A percentile compares a stretch with the other conserved stretches of the same genome.
Conservation (phyloP, 2,888 invertebrate species). For the Minunthozetes semirufus region DNA sequence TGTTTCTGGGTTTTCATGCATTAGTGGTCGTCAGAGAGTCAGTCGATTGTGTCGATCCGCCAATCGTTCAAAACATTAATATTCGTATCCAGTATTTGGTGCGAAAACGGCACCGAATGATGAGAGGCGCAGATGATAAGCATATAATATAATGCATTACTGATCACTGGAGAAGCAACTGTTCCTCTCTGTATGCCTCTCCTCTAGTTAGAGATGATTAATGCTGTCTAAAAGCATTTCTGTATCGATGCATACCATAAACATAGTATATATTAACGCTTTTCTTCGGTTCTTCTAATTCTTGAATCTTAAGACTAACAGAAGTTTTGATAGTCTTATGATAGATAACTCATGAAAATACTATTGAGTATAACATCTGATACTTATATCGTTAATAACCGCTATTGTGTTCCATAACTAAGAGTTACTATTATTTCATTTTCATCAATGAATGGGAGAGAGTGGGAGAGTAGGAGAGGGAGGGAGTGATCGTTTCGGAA, state of each 20-base stretch:
- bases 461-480: not conserved
- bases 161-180: slow-evolving; percentile 16
- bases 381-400: slow-evolving; percentile 25
- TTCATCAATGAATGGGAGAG: slow-evolving; percentile 1
- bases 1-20: slow-evolving; percentile 8
- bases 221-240: slow-evolving; percentile 10
- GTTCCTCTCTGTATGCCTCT: not conserved
- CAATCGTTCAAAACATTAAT: not conserved
- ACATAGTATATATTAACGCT: not conserved
- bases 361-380: slow-evolving; percentile 20
- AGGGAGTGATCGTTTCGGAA: not conserved
- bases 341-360: not conserved
- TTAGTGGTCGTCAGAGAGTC: not conserved
- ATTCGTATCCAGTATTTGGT: not conserved
- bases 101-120: not conserved
- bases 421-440: slow-evolving; percentile 24
- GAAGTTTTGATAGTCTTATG: not conserved
- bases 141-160: slow-evolving; percentile 16
- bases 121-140: not conserved
- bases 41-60: not conserved
- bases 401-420: slow-evolving; percentile 9
- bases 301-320: slow-evolving; percentile 13
- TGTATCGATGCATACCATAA: slow-evolving; percentile 23
- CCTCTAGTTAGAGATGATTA: not conserved
- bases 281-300: slow-evolving; percentile 5